Conservation (phyloP, 2,888 invertebrate genomes). For the Campaea margaritaria region DNA sequence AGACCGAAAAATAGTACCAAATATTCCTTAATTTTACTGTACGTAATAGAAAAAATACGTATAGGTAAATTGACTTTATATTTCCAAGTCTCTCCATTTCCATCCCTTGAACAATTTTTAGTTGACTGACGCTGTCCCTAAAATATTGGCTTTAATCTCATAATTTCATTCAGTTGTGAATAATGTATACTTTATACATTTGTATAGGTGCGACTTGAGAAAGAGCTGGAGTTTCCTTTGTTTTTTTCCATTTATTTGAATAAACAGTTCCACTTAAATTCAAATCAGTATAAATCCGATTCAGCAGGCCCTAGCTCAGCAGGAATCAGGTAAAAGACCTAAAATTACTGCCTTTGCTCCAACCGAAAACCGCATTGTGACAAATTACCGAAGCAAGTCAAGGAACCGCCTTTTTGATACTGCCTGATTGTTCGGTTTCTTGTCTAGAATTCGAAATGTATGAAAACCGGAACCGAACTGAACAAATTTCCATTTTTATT, state of each 20-base stretch:
- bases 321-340: slow-evolving; percentile 8
- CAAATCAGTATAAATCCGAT: background rate
- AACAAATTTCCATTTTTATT: slow-evolving; percentile 78
- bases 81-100: no score
- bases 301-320: background rate
- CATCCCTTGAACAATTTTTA: no score
- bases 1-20: no score
- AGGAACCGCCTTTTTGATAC: slow-evolving; percentile 49
- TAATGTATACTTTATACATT: background rate
- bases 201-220: background rate
- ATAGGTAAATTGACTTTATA: no score
- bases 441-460: slow-evolving; percentile 63
- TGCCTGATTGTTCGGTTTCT: slow-evolving; percentile 61
- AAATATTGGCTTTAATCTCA: no score
- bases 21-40: no score
- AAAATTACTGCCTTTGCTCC: slow-evolving; percentile 13
- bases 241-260: slow-evolving; percentile 1
- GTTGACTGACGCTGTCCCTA: no score
- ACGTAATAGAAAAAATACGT: no score
- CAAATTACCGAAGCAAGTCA: slow-evolving; percentile 53
- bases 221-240: background rate
- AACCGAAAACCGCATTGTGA: slow-evolving; percentile 41
- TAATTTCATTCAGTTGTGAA: background rate
- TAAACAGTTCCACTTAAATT: slow-evolving; percentile 1
- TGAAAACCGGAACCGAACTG: slow-evolving; percentile 59